Evolutionary conservation across 2,797 vertebrate genomes (phyloP).

Genomic region (Cheirogaleus major): DNA sequence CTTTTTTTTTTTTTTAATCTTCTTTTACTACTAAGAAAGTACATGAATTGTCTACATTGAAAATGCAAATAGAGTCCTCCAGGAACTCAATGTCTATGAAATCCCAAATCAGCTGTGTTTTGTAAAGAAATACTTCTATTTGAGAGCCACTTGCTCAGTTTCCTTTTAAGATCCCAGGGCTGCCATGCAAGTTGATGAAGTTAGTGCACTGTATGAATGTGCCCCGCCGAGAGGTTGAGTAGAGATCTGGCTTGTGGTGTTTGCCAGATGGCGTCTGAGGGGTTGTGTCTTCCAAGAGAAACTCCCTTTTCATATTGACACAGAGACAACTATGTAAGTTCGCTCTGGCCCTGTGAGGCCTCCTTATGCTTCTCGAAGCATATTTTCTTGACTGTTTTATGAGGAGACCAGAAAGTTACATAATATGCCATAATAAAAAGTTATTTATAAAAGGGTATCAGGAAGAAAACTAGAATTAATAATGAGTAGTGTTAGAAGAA

Average conservation of each 20-base stretch:
- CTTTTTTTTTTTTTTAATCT: not conserved
- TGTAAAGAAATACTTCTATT: not conserved
- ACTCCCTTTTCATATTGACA: not conserved
- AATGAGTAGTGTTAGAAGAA: not conserved
- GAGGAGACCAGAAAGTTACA: not conserved
- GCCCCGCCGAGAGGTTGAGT: not conserved
- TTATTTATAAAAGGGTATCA: not conserved
- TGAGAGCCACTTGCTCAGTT: not conserved
- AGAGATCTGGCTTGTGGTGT: not conserved
- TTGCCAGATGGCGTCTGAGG: rapidly evolving
- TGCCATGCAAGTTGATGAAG: not conserved
- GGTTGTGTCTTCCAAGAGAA: not conserved
- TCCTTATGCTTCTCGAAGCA: not conserved
- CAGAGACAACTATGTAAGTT: not conserved
- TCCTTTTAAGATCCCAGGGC: not conserved
- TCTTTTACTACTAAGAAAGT: not conserved
- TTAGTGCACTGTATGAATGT: not conserved
- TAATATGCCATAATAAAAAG: not conserved
- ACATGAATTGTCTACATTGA: not conserved
- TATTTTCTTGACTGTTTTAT: not conserved
- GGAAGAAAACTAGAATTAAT: not conserved
- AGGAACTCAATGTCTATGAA: not conserved
- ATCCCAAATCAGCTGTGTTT: not conserved
- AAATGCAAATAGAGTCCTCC: not conserved
- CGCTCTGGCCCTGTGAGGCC: not conserved